Base-by-base conservation (phyloP, 30 jellyfish, hydroid and myxozoan species). In the Cassiopea andromeda region DNA sequence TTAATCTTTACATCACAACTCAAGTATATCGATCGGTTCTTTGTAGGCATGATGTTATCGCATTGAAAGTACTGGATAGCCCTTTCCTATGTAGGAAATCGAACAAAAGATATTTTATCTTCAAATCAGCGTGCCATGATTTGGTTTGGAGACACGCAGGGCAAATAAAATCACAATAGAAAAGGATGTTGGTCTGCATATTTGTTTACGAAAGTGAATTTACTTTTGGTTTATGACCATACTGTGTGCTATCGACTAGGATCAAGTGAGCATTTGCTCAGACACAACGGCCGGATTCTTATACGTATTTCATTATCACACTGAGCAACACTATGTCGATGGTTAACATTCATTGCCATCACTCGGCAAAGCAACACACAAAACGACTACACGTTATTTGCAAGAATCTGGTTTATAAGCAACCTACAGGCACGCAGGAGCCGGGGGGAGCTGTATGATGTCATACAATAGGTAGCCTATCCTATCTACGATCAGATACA, bases 81-180 rank as follows among this genome's bases (percentile, higher is more conserved):
- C 44, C 15, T 60, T 80, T 80, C 80, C 49, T 44, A 80, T 80
- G 60, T 68, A 60, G 80, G 66, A 73, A 77, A 43, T 43, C 1
- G 48, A 60, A 77, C 86, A 77, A 77, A 19, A 74, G 74, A 47
- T 38, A 70, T 82, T 72, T 82, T 83, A 83, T 83, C 91, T n/a
- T 72, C 64, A 27, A 69, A 50, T 69, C 69, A 46, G 57, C 44
- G 69, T 27, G 91, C 91, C 75, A n/a, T 47, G 47, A 70, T 46
- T 47, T 73, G 91, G 84, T 83, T 70, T 70, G 78, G 76, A 73
- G 83, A 46, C 91, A 72, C 75, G 83, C 84, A 46, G 91, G 46
- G 84, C 58, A 70, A 83, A 83, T 83, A 69, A 48, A 83, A 83
- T 83, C 84, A 83, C 48, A 58, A 61, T 27, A 17, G 83, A 83